Conservation (phyloP, 2,113 vertebrate genomes). For the Oreochromis tanganicae region DNA sequence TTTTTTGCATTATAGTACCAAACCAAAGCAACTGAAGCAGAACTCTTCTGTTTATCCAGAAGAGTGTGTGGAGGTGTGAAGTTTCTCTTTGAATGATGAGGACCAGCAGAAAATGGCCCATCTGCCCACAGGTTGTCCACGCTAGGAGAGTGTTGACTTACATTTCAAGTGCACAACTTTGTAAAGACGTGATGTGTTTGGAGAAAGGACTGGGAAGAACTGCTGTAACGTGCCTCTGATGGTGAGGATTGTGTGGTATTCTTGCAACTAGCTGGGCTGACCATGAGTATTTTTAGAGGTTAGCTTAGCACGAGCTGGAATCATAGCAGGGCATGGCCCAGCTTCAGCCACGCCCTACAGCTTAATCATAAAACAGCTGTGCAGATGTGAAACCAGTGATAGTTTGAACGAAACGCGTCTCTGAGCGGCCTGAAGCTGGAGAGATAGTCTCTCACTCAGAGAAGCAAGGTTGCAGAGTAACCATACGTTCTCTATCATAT, state of each 20-base stretch:
- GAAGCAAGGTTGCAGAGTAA: not conserved
- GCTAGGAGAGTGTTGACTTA: not conserved
- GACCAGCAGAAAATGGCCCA: not conserved
- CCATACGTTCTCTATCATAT: not conserved
- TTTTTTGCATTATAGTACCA: no score
- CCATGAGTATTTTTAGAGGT: not conserved
- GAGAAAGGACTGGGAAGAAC: not conserved
- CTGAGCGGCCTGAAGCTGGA: not conserved
- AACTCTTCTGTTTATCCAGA: no score
- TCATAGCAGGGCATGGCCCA: not conserved
- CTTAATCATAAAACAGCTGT: not conserved
- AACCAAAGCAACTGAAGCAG: no score
- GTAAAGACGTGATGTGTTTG: not conserved
- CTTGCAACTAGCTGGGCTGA: not conserved
- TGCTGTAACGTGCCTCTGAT: not conserved
- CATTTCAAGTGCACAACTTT: not conserved
- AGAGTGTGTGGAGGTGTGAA: no score
- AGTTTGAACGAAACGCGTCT: not conserved
- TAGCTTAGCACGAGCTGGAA: not conserved
- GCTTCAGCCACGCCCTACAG: not conserved
- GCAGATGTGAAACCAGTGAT: not conserved
- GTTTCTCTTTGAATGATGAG: not conserved
- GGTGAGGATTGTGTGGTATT: not conserved
- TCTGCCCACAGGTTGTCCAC: not conserved
- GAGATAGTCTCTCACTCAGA: not conserved